phyloP scores from a whole-genome alignment of 1,140 invertebrate species.

The Leptoteleia sp. region DNA sequence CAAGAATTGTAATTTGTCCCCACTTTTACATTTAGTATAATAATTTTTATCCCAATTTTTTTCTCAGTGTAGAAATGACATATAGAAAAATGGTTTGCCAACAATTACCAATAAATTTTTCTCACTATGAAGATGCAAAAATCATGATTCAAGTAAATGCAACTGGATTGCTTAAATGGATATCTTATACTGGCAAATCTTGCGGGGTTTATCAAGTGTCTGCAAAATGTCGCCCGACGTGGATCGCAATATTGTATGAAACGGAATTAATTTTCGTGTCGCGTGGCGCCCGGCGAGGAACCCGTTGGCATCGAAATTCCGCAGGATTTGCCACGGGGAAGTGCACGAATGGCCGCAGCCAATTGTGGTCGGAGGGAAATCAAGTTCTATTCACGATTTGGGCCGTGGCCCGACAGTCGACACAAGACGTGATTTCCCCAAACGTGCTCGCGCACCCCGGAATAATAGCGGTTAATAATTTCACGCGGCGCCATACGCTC shows the following conservation, averaged over 20 bases:
- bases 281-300: constrained; percentile 33
- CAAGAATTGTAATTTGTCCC: no score
- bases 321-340: constrained; percentile 6
- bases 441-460: constrained; percentile 28
- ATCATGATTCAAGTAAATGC: no score
- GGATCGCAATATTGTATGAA: constrained; percentile 37
- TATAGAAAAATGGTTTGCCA: no score
- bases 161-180: no score
- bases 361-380: constrained; percentile 53
- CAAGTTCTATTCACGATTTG: constrained; percentile 63
- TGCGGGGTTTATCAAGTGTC: no score
- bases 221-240: constrained; percentile 12
- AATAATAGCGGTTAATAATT: constrained; percentile 46
- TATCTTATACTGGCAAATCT: no score
- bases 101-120: no score
- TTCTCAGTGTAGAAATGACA: no score
- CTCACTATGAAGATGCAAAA: no score
- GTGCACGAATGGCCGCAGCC: constrained; percentile 29
- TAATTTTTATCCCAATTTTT: no score
- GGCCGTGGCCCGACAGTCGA: constrained; percentile 24
- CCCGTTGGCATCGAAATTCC: constrained; percentile 41
- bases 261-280: constrained; percentile 54
- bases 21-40: no score
- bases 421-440: constrained; percentile 40
- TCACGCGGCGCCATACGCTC: background rate